Conservation (phyloP, 2,797 vertebrate species). For the Heliangelus exortis region DNA sequence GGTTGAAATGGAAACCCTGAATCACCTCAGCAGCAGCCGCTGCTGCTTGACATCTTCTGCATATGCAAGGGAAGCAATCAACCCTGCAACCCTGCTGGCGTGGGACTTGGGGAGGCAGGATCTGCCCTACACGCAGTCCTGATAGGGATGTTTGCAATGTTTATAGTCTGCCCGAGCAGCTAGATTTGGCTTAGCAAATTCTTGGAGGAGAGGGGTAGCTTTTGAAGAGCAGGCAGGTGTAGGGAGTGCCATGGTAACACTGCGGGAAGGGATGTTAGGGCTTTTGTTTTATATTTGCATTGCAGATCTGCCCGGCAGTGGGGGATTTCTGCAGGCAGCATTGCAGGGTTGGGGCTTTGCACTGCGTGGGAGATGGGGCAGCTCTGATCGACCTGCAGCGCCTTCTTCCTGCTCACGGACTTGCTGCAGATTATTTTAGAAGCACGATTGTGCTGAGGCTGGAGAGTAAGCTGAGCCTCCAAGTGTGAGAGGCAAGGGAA, state of each 20-base stretch:
- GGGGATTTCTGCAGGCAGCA: background rate
- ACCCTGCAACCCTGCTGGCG: background rate
- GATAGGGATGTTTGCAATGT: too few relatives aligned
- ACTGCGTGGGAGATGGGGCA: background rate
- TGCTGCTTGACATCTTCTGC: background rate
- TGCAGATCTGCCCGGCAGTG: constrained; percentile 36
- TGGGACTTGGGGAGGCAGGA: background rate
- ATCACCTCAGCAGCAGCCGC: background rate
- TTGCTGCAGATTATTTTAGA: background rate
- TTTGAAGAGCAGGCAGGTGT: constrained; percentile 17
- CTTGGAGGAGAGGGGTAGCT: background rate
- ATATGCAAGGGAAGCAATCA: fast-evolving
- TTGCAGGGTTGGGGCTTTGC: background rate
- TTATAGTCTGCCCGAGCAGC: background rate
- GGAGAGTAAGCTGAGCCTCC: background rate
- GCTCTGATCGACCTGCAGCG: background rate
- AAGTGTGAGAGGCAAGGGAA: background rate
- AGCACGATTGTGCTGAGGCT: background rate
- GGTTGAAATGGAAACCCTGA: background rate
- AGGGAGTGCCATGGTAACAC: constrained; percentile 40
- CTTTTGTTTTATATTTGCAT: constrained; percentile 23
- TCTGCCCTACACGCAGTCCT: background rate
- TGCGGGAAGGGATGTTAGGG: background rate
- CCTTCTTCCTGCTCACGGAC: background rate
- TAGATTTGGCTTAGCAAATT: background rate